phyloP scores from a whole-genome alignment of 2,888 invertebrate species.

The Chaitophorus viminalis region DNA sequence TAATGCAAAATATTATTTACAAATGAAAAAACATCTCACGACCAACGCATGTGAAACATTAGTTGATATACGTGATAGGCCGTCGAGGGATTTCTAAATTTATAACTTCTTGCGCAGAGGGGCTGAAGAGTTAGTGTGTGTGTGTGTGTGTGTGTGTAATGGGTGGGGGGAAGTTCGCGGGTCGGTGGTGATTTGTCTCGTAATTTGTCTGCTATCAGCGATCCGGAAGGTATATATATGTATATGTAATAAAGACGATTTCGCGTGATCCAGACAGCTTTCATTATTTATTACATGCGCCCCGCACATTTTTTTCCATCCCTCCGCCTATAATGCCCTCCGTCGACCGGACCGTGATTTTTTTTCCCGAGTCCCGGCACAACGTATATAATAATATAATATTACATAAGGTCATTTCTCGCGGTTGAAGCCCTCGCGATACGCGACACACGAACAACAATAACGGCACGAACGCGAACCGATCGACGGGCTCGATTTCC shows the following conservation, averaged over 20 bases:
- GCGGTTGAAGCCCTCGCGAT: background rate
- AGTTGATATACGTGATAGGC: background rate
- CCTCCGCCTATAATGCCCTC: no score
- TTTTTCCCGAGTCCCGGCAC: background rate
- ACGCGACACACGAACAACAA: background rate
- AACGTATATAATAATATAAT: no score
- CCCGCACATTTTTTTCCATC: background rate
- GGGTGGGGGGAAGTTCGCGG: background rate
- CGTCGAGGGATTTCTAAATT: conserved; percentile 23
- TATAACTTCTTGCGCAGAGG: background rate
- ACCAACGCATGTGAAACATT: background rate
- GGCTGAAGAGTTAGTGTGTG: no score
- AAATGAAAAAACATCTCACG: background rate
- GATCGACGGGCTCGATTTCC: background rate
- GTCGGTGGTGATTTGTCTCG: conserved; percentile 38
- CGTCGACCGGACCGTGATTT: background rate
- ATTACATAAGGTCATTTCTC: background rate
- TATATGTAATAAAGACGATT: conserved; percentile 56
- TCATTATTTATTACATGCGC: conserved; percentile 32
- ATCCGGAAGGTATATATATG: conserved; percentile 58
- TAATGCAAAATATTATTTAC: no score
- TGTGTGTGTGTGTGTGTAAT: background rate
- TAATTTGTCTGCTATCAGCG: conserved; percentile 39
- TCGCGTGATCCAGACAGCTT: conserved; percentile 46
- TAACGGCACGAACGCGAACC: background rate